Conservation (phyloP, 2,113 vertebrate species). For the Ranitomeya imitator region DNA sequence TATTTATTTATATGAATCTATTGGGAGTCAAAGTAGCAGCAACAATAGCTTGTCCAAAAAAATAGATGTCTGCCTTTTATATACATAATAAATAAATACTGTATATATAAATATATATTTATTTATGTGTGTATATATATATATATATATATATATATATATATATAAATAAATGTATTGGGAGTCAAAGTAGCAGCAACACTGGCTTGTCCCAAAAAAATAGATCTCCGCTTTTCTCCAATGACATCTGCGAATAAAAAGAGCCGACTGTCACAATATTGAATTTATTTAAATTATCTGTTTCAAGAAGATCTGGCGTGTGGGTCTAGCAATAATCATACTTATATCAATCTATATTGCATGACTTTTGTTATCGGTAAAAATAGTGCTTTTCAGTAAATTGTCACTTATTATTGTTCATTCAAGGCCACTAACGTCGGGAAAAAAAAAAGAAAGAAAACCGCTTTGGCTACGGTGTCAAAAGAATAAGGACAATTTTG, state of each 20-base stretch:
- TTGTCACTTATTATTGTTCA: slow-evolving; percentile 95
- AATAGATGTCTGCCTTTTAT: slow-evolving; percentile 67
- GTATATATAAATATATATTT: too few relatives aligned
- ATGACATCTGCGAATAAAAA: slow-evolving; percentile 67
- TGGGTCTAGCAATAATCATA: slow-evolving; percentile 79
- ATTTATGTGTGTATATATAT: too few relatives aligned
- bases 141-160: too few relatives aligned
- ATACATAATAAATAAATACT: not conserved
- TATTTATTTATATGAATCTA: not conserved
- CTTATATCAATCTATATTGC: slow-evolving; percentile 82
- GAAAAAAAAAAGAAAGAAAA: slow-evolving; percentile 67
- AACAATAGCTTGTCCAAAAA: slow-evolving; percentile 48
- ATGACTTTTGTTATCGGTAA: slow-evolving; percentile 82
- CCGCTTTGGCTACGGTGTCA: slow-evolving; percentile 90
- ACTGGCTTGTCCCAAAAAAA: slow-evolving; percentile 58
- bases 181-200: not conserved
- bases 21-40: not conserved
- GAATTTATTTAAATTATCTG: slow-evolving; percentile 76
- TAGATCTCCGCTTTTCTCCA: slow-evolving; percentile 69
- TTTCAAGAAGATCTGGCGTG: slow-evolving; percentile 72
- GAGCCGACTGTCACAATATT: slow-evolving; percentile 64
- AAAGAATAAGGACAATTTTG: slow-evolving; percentile 97
- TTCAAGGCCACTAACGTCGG: slow-evolving; percentile 81
- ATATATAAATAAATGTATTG: not conserved
- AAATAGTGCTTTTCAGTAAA: slow-evolving; percentile 85